Evolutionary conservation across 1,140 invertebrate genomes (phyloP), one percentile per base, ranked within the genome.

Genomic region (Colletes latitarsis): DNA sequence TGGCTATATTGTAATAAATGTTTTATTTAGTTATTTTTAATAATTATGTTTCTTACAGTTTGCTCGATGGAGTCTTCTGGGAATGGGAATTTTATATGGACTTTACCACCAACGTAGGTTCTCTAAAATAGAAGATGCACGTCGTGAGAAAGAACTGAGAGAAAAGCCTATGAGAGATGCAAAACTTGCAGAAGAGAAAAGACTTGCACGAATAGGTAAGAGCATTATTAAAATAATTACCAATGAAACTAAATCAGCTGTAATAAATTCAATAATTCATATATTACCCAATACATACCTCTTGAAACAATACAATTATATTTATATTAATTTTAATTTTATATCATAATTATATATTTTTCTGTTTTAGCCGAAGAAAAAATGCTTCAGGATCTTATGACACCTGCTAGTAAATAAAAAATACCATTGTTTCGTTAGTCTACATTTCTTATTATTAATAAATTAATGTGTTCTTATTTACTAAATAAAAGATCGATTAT

Each of bases 61-160:
- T 90, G 94, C 94, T 30, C 94, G 96, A 90, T 97, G 96, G 96
- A 96, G 94, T 82, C 93, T 97, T 81, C 94, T 97, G 12, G 86
- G 92, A 17, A 91, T 94, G 6, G 96, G 96, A 39, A 93, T 97
- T 74, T 75, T 95, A 1, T 97, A 96, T 84, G 96, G 96, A 67
- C 94, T 95, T 3, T 95, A 95, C 86, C 95, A 96, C 89, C 96
- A 97, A 77, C 95, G 90, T 84, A 94, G 95, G 60, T 92, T 96
- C 1, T 94, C 95, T 41, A 97, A 95, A 90, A 96, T 94, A 89
- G 96, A 97, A 90, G 92, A 92, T 63, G 94, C 92, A 70, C 88
- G 95, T 19, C 93, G 96, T 46, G 96, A 95, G 90, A 93, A 95
- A 21, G 96, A 96, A 88, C 93, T 93, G 5, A 94, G 95, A 88